Conservation (phyloP, 2,797 vertebrate species). For the Danio choprae region DNA sequence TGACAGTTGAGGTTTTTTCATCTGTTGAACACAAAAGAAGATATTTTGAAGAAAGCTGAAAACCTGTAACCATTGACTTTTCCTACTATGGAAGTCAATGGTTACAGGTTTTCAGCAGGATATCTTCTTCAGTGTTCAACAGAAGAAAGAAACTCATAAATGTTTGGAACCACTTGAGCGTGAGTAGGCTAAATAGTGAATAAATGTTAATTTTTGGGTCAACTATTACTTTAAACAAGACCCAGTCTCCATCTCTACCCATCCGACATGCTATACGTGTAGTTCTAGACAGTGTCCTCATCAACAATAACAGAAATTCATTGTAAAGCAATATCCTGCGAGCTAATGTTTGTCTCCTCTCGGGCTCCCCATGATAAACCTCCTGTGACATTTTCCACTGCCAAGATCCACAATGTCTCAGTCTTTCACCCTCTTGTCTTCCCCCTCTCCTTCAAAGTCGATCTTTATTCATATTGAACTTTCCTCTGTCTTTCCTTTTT, state of each 20-base stretch:
- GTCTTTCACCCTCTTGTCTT: conserved; percentile 32
- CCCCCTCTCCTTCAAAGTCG: conserved; percentile 14
- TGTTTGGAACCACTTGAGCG: no score
- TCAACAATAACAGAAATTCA: conserved; percentile 56
- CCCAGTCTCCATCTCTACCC: conserved; percentile 5
- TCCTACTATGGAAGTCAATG: no score
- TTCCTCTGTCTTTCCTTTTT: background rate
- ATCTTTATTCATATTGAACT: conserved; percentile 17
- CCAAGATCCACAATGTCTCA: conserved; percentile 69
- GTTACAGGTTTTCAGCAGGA: no score
- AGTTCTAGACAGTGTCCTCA: conserved; percentile 42
- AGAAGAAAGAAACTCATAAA: no score
- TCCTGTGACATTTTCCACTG: conserved; percentile 54
- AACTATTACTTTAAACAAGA: background rate
- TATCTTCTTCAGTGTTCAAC: no score
- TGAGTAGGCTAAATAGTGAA: no score
- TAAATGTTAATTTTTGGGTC: no score
- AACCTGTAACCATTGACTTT: no score
- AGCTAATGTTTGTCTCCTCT: conserved; percentile 69
- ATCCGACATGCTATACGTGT: background rate
- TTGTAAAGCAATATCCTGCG: conserved; percentile 61
- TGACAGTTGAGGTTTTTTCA: no score
- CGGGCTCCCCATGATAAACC: conserved; percentile 63
- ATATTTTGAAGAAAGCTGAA: no score
- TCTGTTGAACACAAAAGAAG: no score